Conservation (phyloP, 2,113 vertebrate species). For the Amblyornis subalaris region DNA sequence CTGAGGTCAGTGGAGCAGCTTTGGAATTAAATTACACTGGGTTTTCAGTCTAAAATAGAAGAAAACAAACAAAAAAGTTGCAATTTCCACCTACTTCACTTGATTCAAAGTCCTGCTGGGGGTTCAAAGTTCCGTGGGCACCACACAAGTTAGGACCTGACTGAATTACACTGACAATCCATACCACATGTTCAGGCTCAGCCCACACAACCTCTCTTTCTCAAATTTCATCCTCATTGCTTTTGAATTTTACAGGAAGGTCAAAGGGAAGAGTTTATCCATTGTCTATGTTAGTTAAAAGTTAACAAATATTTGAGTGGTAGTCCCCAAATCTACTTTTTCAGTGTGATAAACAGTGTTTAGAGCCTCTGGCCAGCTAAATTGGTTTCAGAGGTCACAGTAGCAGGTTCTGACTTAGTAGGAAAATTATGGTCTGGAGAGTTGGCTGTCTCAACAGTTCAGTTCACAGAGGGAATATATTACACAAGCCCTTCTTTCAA, state of each 20-base stretch:
- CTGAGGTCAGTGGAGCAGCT: not conserved
- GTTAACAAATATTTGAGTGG: not conserved
- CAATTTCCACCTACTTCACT: not conserved
- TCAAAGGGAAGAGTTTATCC: not conserved
- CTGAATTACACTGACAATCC: not conserved
- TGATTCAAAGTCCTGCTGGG: not conserved
- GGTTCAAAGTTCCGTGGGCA: not conserved
- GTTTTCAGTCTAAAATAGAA: constrained; percentile 34
- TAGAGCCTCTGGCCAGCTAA: not conserved
- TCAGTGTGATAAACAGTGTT: not conserved
- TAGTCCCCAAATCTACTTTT: not conserved
- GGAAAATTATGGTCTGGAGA: not conserved
- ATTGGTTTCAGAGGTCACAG: not conserved
- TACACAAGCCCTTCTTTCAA: not conserved
- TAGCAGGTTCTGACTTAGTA: not conserved
- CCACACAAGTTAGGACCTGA: not conserved
- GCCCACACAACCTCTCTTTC: not conserved
- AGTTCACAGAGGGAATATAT: not conserved
- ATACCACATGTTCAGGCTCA: not conserved
- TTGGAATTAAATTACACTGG: not conserved
- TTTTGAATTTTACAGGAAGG: not conserved
- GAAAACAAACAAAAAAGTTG: constrained; percentile 2
- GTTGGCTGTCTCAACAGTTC: not conserved
- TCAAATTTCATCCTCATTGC: not conserved
- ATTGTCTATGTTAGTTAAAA: not conserved